Evolutionary conservation across 2,113 vertebrate genomes (phyloP), one percentile per base, ranked within the genome.

Genomic region (Cololabis saira): DNA sequence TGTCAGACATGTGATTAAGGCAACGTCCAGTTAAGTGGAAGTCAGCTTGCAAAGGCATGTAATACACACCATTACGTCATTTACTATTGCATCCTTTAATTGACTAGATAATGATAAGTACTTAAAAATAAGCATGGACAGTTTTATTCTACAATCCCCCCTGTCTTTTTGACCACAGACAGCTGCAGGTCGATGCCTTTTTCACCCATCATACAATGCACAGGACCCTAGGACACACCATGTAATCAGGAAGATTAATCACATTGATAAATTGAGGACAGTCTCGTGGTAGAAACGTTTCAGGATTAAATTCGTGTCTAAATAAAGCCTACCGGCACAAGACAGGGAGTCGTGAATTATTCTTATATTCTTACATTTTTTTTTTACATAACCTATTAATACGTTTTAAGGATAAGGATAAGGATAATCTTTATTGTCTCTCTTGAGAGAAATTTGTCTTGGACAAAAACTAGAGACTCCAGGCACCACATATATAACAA

Each of bases 191-290:
- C 49, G 40, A 21, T 24, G 18, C 52, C 62, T 48, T 27, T 61
- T 43, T 61, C 72, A 24, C 55, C 48, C 70, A 62, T 55, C 58
- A 73, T 51, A 49, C 65, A 60, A 50, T 33, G 76, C 54, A 33
- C 68, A 62, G 54, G 15, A 17, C 52, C 40, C 56, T 18, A 44
- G 66, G 24, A 78, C 60, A 63, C 64, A 40, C 3, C 30, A 11
- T 37, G 59, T 58, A 81, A 85, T 85, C 83, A 80, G 11, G 17
- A 30, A 71, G 84, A 85, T 80, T 73, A 59, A 87, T 83, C 78
- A 18, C 52, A 47, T 21, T 82, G 84, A 90, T 90, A 83, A 81
- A 61, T 65, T 57, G 70, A 82, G 74, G 42, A 76, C 75, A 53
- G 78, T 69, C 73, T 78, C 55, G 3, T 60, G 55, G 76, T 80